Base-by-base conservation (phyloP, 2,113 vertebrate genomes). In the Numenius arquata region DNA sequence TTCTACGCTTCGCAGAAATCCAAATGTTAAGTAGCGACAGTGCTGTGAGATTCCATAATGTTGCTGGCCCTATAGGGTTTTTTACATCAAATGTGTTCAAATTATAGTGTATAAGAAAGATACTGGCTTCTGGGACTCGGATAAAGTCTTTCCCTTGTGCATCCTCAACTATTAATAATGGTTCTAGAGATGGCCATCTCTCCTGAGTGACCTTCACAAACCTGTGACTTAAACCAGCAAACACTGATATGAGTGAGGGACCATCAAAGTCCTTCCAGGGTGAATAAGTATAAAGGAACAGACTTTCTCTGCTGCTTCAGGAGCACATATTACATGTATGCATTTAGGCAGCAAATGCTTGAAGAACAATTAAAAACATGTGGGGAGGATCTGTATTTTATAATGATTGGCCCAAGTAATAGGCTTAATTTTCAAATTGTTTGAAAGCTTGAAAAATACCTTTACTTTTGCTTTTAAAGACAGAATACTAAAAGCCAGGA, bases 21-120 rank as follows among this genome's bases (percentile, higher is more conserved):
- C 74, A 43, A 1, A 43, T 15, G 0, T 34, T 36, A 40, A 83
- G 19, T 5, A 48, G 62, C 1, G 2, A 15, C 15, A 19, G 26
- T 22, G 76, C 91, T n/a, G 50, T 53, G 63, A 70, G 55, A 88
- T 77, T 66, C 79, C 55, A 7, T n/a, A 9, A 26, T 3, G 17
- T 50, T 65, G 15, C 68, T 48, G 50, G 15, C 71, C 23, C 26
- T 14, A 1, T 25, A 43, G 62, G 7, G 3, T 12, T 53, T 80
- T 50, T 8, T 16, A 34, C 40, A 70, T 86, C 45, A 38, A 21
- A 53, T 34, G 13, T 15, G 15, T 45, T 83, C 22, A 72, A 14
- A 81, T 74, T 61, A 34, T 3, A 47, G 73, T 19, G 66, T 55
- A 11, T 59, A 75, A 88, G 22, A 58, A 47, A 34, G 38, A 47